phyloP scores from a whole-genome alignment of 2,888 invertebrate species.

The Parnassius apollo region DNA sequence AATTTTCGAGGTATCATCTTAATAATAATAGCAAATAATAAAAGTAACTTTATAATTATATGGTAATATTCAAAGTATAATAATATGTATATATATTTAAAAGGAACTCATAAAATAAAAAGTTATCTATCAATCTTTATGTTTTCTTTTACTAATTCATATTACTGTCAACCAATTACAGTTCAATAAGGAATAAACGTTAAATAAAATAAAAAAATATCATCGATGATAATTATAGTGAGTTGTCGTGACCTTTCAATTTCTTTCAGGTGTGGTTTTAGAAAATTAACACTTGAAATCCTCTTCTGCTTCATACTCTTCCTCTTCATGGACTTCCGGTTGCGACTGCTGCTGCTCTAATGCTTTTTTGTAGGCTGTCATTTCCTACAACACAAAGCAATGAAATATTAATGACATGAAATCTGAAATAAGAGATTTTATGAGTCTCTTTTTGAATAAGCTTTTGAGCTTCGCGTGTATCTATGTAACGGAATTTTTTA shows the following conservation, averaged over 20 bases:
- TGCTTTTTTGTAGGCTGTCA: slow-evolving; percentile 91
- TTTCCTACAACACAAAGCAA: slow-evolving; percentile 82
- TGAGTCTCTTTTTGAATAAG: too few relatives aligned
- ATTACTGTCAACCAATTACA: slow-evolving; percentile 7
- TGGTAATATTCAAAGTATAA: too few relatives aligned
- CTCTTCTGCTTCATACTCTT: slow-evolving; percentile 84
- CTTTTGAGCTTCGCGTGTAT: too few relatives aligned
- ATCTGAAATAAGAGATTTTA: too few relatives aligned
- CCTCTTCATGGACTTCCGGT: slow-evolving; percentile 79
- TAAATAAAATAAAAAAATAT: background rate
- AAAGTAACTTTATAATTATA: too few relatives aligned
- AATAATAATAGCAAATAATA: too few relatives aligned
- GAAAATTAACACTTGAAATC: slow-evolving; percentile 73
- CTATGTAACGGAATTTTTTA: too few relatives aligned
- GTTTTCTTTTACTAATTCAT: slow-evolving; percentile 1
- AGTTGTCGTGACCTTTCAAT: background rate
- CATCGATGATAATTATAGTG: background rate
- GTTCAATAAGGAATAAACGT: background rate
- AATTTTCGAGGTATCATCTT: too few relatives aligned
- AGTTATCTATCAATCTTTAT: background rate
- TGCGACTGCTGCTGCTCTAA: slow-evolving; percentile 62
- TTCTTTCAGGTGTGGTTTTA: background rate
- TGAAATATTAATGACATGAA: background rate
- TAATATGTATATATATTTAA: too few relatives aligned
- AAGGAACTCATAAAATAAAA: slow-evolving; percentile 1